phyloP scores from a whole-genome alignment of 2,797 vertebrate species.

The Sebastolobus alascanus region DNA sequence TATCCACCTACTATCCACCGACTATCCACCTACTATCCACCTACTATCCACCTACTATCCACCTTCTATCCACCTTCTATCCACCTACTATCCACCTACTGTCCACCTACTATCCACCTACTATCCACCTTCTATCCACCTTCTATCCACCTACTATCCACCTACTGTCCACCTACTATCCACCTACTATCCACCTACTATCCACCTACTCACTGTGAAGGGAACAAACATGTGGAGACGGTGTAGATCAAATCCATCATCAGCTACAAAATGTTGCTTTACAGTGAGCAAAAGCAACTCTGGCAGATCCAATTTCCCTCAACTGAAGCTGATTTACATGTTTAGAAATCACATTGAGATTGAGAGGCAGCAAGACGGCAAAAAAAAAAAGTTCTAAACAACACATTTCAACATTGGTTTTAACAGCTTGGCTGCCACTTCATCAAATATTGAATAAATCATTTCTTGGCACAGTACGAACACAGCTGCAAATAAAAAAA shows the following conservation, averaged over 20 bases:
- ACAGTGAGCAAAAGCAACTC: constrained; percentile 73
- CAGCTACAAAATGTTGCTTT: constrained; percentile 68
- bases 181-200: no score
- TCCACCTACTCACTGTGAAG: constrained; percentile 53
- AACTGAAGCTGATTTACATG: constrained; percentile 79
- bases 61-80: no score
- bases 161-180: no score
- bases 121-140: no score
- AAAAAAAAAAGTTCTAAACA: constrained; percentile 72
- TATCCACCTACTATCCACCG: no score
- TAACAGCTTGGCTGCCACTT: constrained; percentile 84
- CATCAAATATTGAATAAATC: constrained; percentile 86
- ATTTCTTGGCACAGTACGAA: constrained; percentile 80
- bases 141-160: no score
- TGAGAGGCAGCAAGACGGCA: constrained; percentile 63
- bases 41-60: no score
- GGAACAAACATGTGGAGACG: constrained; percentile 53
- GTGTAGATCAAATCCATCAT: constrained; percentile 73
- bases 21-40: no score
- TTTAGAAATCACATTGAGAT: constrained; percentile 70
- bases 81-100: no score
- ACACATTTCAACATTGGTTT: constrained; percentile 78
- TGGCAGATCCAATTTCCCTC: constrained; percentile 78
- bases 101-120: no score
- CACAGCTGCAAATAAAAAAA: constrained; percentile 76